Evolutionary conservation across 1,140 invertebrate genomes (phyloP).

Genomic region (Temnothorax curvispinosus): DNA sequence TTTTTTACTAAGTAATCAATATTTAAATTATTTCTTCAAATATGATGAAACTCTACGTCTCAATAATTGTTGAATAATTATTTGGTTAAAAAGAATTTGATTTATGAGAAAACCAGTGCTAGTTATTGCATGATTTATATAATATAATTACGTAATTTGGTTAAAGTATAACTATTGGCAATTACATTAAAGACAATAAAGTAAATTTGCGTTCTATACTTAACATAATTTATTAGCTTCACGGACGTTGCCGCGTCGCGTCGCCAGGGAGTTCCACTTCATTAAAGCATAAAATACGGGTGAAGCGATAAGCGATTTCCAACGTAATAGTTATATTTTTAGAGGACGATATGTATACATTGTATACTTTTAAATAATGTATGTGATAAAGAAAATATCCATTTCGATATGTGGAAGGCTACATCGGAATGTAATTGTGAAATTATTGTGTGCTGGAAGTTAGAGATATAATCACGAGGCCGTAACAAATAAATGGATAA

Average conservation of each 20-base stretch:
- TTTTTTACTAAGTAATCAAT: not conserved
- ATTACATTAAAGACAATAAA: conserved; percentile 31
- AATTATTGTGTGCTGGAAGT: not conserved
- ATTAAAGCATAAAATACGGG: conserved; percentile 52
- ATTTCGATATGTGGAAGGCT: not conserved
- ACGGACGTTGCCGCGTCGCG: not conserved
- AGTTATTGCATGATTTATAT: not conserved
- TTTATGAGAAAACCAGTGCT: not conserved
- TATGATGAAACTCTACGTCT: not conserved
- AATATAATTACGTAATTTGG: conserved; percentile 22
- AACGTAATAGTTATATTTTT: conserved; percentile 13
- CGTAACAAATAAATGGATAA: not conserved
- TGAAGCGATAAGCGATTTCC: conserved; percentile 51
- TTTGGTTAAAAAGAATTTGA: not conserved
- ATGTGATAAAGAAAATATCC: not conserved
- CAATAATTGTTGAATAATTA: conserved; percentile 6
- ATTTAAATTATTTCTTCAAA: not conserved
- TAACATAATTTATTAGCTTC: conserved; percentile 36
- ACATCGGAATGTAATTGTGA: not conserved
- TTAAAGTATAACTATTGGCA: conserved; percentile 28
- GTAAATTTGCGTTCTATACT: conserved; percentile 6
- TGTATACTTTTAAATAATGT: not conserved
- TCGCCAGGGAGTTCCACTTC: not conserved
- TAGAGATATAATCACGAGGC: not conserved
- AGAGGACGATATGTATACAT: conserved; percentile 4